phyloP scores from a whole-genome alignment of 2,797 vertebrate species.

The Gymnoscopelus microlampas region DNA sequence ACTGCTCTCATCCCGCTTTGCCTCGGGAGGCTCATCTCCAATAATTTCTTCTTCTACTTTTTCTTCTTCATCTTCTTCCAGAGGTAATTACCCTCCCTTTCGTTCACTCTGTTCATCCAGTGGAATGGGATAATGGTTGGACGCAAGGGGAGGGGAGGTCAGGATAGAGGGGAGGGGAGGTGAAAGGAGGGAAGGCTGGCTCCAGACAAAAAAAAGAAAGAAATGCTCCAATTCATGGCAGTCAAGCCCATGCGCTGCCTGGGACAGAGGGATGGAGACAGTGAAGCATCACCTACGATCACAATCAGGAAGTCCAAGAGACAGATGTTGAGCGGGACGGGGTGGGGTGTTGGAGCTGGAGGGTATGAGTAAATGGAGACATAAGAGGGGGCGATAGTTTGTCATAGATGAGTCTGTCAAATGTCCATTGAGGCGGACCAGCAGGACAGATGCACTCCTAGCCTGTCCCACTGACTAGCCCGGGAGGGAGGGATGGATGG shows the following conservation, averaged over 20 bases:
- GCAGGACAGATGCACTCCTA: too few relatives aligned
- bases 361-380: too few relatives aligned
- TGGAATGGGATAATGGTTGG: slow-evolving; percentile 31
- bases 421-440: too few relatives aligned
- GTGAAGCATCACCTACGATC: too few relatives aligned
- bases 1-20: slow-evolving; percentile 16
- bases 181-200: neutral
- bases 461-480: too few relatives aligned
- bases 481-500: neutral
- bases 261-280: too few relatives aligned
- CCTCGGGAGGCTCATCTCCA: slow-evolving; percentile 32
- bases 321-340: too few relatives aligned
- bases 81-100: slow-evolving; percentile 53
- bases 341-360: too few relatives aligned
- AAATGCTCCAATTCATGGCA: neutral
- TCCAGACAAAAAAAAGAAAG: slow-evolving; percentile 19
- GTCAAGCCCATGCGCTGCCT: too few relatives aligned
- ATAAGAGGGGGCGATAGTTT: too few relatives aligned
- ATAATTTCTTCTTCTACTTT: slow-evolving; percentile 27
- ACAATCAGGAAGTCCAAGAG: too few relatives aligned
- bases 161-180: slow-evolving; percentile 6
- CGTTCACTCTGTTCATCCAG: slow-evolving; percentile 31
- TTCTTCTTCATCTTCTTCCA: slow-evolving; percentile 34
- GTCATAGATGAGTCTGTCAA: too few relatives aligned
- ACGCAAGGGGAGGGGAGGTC: slow-evolving; percentile 26